Evolutionary conservation across 2,888 invertebrate species (phyloP).

Genomic region (Diaprepes abbreviatus): DNA sequence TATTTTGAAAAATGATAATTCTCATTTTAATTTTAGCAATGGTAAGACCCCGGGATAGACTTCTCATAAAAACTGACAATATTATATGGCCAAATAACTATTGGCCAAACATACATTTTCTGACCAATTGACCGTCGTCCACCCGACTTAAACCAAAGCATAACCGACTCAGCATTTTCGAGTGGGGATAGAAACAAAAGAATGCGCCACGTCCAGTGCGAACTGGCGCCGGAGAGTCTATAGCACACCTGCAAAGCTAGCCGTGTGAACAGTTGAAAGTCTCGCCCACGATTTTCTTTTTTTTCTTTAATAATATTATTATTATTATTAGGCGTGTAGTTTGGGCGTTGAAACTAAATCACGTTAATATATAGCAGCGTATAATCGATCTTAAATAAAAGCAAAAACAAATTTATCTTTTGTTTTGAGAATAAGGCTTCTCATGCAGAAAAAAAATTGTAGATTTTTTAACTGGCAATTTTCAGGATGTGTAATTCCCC

Average conservation of each 20-base stretch:
- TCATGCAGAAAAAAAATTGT: too few relatives aligned
- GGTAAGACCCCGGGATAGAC: too few relatives aligned
- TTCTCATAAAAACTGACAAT: too few relatives aligned
- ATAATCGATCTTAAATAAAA: too few relatives aligned
- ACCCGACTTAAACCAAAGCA: slow-evolving; percentile 12
- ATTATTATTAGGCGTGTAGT: background rate
- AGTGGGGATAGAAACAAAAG: slow-evolving; percentile 37
- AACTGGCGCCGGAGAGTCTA: slow-evolving; percentile 48
- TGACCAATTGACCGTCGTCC: slow-evolving; percentile 14
- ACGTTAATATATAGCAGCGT: background rate
- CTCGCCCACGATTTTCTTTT: slow-evolving; percentile 41
- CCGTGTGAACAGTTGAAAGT: slow-evolving; percentile 49
- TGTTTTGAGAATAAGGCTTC: too few relatives aligned
- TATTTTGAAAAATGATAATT: too few relatives aligned
- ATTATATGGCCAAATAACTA: too few relatives aligned
- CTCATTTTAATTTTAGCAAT: too few relatives aligned
- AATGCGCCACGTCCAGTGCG: slow-evolving; percentile 42
- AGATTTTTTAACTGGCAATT: too few relatives aligned
- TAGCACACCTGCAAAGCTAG: slow-evolving; percentile 49
- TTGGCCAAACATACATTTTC: too few relatives aligned
- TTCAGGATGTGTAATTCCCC: too few relatives aligned
- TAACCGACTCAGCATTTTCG: slow-evolving; percentile 28
- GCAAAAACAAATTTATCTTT: too few relatives aligned
- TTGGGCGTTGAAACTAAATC: background rate
- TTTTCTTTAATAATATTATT: background rate